Percentiles rank a stretch among this genome's conserved stretches.
Evolutionary conservation across 2,113 vertebrate species (phyloP).

Genomic region (Rana temporaria): DNA sequence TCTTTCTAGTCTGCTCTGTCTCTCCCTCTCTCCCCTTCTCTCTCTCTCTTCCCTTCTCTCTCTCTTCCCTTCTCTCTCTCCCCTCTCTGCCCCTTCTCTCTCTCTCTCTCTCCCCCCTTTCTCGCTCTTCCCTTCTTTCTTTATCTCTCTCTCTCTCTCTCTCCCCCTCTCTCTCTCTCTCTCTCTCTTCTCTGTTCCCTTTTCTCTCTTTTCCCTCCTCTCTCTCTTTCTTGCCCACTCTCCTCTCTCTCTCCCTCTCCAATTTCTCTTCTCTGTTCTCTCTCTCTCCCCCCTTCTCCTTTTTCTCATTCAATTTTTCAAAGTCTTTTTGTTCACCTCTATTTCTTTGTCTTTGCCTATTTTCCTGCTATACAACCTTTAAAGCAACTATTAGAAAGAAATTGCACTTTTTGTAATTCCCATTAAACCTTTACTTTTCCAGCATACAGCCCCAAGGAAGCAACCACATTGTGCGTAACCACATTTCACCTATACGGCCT

Average conservation of each 20-base stretch:
- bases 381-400: too few species aligned
- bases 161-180: neutral
- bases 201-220: neutral
- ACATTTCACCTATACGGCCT: conserved; percentile 8
- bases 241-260: too few species aligned
- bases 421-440: neutral
- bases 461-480: neutral
- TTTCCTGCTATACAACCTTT: too few species aligned
- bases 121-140: neutral
- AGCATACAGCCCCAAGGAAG: neutral
- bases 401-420: too few species aligned
- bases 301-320: too few species aligned
- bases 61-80: too few species aligned
- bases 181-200: neutral
- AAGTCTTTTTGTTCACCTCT: too few species aligned
- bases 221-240: neutral
- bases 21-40: too few species aligned
- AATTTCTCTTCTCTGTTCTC: neutral
- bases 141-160: neutral
- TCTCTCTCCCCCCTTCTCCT: neutral
- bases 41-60: too few species aligned
- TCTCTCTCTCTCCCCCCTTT: neutral
- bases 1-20: too few species aligned
- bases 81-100: too few species aligned
- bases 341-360: too few species aligned